Conservation (phyloP, 2,888 invertebrate species). For the Mellilla xanthometata region DNA sequence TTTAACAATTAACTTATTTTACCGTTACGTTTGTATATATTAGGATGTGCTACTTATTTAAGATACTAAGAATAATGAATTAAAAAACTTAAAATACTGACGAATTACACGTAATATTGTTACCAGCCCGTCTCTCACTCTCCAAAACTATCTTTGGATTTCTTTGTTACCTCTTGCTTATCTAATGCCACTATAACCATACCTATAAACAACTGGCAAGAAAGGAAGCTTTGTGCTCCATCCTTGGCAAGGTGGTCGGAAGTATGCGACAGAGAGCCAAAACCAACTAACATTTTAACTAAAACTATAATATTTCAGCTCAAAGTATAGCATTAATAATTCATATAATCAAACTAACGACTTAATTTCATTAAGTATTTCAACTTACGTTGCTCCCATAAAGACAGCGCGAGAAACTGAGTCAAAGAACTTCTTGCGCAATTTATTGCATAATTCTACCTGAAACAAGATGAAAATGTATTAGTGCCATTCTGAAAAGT, state of each 20-base stretch:
- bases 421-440: constrained; percentile 73
- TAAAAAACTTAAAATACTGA: no score
- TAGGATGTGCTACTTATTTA: no score
- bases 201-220: no score
- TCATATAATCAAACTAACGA: constrained; percentile 34
- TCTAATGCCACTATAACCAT: no score
- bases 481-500: constrained; percentile 59
- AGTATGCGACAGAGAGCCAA: constrained; percentile 16
- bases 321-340: constrained; percentile 13
- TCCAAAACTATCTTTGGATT: no score
- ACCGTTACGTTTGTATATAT: no score
- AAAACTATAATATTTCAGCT: constrained; percentile 27
- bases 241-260: constrained; percentile 3
- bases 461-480: constrained; percentile 80
- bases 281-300: constrained; percentile 32
- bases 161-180: no score
- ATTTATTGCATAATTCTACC: constrained; percentile 82
- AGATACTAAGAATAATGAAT: no score
- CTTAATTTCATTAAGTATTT: constrained; percentile 50
- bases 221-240: no score
- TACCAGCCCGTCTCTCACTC: no score
- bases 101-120: no score
- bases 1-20: no score
- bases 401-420: constrained; percentile 54
- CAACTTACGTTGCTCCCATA: constrained; percentile 72